phyloP scores from a whole-genome alignment of 2,113 vertebrate genomes.

The Rhodinocichla rosea region DNA sequence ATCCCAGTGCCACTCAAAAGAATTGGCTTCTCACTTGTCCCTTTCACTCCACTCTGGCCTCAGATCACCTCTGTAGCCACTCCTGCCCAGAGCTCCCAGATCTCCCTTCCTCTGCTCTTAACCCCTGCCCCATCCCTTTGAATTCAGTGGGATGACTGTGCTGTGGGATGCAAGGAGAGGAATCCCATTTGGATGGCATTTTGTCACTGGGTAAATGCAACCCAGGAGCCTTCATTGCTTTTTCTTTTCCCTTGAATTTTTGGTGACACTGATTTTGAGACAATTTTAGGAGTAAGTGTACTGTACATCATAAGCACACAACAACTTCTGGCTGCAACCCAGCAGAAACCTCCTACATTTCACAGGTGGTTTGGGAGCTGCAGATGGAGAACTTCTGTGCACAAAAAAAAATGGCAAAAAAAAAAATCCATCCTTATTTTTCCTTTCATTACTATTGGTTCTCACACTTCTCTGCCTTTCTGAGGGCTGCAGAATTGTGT shows the following conservation, averaged over 20 bases:
- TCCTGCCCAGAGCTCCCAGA: not conserved
- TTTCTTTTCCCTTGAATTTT: not conserved
- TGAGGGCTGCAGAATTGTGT: not conserved
- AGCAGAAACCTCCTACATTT: conserved; percentile 30
- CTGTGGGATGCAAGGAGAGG: not conserved
- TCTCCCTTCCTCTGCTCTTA: not conserved
- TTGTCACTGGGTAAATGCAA: not conserved
- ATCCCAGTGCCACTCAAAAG: not conserved
- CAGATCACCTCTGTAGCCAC: not conserved
- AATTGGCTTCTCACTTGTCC: not conserved
- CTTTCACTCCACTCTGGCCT: not conserved
- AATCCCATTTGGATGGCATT: not conserved
- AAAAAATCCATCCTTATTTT: not conserved
- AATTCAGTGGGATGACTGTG: not conserved
- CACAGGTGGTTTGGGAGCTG: conserved; percentile 40
- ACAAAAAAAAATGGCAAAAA: not conserved
- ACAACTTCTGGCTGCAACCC: not conserved
- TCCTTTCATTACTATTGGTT: not conserved
- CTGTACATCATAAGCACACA: not conserved
- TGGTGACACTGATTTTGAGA: not conserved
- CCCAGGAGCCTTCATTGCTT: not conserved
- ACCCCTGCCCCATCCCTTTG: not conserved
- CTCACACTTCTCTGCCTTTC: not conserved
- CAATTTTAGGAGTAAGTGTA: not conserved
- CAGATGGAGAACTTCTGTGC: conserved; percentile 13